Base-by-base conservation (phyloP, 2,113 vertebrate species). In the Burhinus bistriatus region DNA sequence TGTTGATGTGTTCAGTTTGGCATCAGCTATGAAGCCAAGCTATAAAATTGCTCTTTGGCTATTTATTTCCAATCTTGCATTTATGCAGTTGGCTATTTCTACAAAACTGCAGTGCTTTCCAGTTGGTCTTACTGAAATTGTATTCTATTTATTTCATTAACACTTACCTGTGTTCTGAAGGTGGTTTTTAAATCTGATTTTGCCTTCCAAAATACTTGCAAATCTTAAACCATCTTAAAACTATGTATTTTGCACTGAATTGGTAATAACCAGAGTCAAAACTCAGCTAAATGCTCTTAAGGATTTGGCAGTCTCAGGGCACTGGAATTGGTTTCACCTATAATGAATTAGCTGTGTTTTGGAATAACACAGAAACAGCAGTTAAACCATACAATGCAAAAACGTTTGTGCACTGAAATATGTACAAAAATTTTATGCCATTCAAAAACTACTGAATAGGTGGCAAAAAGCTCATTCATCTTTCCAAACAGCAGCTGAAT, bases 1-100 rank as follows among this genome's bases (percentile, higher is more conserved):
- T 4, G 0, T 16, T 52, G 82, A n/a, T 2, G 0, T 2, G 1
- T 38, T 91, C 13, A 29, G 18, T 68, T 68, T 64, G 23, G 42
- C 29, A 75, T 58, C n/a, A 83, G 38, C 52, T 90, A 3, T 3
- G 30, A 91, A 93, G 34, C 61, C 65, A 64, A 82, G 21, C 70
- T 89, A 70, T 51, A 82, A 19, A 91, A 81, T 15, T 58, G n/a
- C 77, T 89, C 64, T 79, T 51, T 3, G 26, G 45, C 19, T 82
- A 7, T 79, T 87, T 69, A 66, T 36, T 55, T 85, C 52, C 61
- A 26, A n/a, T 61, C 15, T 57, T 36, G 18, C 36, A 36, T 65
- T 77, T 65, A 30, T 42, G 45, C 58, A 36, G 11, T 76, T 84
- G 36, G 57, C 29, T 57, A 6, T 55, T 71, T 83, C 49, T 54